These are phyloP conservation scores for Camptogramma bilineatum DNA, from an alignment of 2,888 invertebrate genomes.

Conservation along the genomic window DNA sequence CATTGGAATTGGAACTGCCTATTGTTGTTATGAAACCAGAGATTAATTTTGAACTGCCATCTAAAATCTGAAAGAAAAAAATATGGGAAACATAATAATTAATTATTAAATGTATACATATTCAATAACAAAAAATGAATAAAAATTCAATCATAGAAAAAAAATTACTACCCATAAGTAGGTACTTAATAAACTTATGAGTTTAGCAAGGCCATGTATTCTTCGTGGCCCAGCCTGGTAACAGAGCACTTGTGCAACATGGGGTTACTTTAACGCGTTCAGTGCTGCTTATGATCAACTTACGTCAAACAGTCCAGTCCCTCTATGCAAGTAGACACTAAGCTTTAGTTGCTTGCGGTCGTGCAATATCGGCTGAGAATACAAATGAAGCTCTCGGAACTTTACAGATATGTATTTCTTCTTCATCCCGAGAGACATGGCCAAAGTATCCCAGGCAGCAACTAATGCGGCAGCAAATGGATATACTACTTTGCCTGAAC, in stretches of 20 bases:
- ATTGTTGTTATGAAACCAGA: slow-evolving; percentile 22
- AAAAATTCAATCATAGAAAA: no score
- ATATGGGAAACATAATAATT: no score
- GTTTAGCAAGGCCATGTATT: no score
- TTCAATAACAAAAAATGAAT: no score
- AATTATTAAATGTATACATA: no score
- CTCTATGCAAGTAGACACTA: slow-evolving; percentile 84
- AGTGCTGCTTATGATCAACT: no score
- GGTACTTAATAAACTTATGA: no score
- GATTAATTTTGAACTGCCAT: slow-evolving; percentile 19
- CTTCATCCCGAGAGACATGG: slow-evolving; percentile 79
- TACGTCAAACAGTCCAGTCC: slow-evolving; percentile 85
- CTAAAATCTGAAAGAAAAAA: slow-evolving; percentile 13
- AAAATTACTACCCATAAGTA: no score
- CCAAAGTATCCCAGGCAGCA: slow-evolving; percentile 89
- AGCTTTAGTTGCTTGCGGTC: slow-evolving; percentile 82
- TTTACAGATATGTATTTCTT: slow-evolving; percentile 88
- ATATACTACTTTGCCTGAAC: slow-evolving; percentile 86
- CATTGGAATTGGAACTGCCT: neutral
- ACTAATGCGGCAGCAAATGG: slow-evolving; percentile 91
- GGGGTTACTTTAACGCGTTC: no score
- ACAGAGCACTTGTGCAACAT: no score
- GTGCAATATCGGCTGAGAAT: slow-evolving; percentile 82
- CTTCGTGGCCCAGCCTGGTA: no score
- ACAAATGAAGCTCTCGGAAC: slow-evolving; percentile 86